Conservation (phyloP, 2,113 vertebrate genomes). For the Osmerus eperlanus region DNA sequence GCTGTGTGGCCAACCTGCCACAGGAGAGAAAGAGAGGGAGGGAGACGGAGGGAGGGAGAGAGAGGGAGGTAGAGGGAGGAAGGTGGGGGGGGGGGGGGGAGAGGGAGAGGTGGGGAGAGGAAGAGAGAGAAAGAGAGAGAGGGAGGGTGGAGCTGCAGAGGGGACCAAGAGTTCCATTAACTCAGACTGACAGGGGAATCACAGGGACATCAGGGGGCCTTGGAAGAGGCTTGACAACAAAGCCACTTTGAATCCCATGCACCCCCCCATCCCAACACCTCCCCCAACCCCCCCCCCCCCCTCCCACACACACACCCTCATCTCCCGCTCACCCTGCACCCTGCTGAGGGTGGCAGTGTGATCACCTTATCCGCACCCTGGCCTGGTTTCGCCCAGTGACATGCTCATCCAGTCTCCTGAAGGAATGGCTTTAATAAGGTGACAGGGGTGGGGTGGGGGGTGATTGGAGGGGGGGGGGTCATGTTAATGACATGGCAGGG, state of each 20-base stretch:
- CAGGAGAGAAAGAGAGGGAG: background rate
- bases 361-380: constrained; percentile 53
- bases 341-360: constrained; percentile 58
- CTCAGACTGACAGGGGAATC: constrained; percentile 62
- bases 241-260: constrained; percentile 10
- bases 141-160: constrained; percentile 27
- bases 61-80: background rate
- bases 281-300: background rate
- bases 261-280: background rate
- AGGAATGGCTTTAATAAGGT: constrained; percentile 95
- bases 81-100: background rate
- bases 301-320: background rate
- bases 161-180: constrained; percentile 59
- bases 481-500: constrained; percentile 74
- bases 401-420: constrained; percentile 84
- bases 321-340: constrained; percentile 2
- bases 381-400: constrained; percentile 73
- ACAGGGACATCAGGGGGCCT: constrained; percentile 59
- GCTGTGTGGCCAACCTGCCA: constrained; percentile 28
- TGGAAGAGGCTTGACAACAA: constrained; percentile 54
- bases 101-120: background rate
- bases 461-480: constrained; percentile 76
- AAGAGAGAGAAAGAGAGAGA: constrained; percentile 28
- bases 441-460: constrained; percentile 48
- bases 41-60: background rate